These are phyloP conservation scores for Coelopa frigida DNA, from an alignment of 1,140 invertebrate species.

Conservation along the genomic window DNA sequence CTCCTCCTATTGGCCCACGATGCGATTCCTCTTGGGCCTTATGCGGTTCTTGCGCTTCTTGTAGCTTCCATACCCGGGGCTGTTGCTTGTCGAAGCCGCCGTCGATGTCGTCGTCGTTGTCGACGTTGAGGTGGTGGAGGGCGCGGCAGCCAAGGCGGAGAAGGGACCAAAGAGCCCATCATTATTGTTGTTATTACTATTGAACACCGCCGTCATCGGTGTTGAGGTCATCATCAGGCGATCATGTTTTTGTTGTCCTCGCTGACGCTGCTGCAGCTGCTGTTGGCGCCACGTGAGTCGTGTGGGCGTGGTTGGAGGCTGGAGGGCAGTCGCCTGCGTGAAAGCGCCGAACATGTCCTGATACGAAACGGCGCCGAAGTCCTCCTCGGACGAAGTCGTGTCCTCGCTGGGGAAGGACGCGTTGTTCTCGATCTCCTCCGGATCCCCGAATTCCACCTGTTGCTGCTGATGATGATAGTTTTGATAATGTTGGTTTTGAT, in stretches of 20 bases:
- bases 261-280: conserved; percentile 3
- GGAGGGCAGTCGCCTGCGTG: neutral
- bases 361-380: too few relatives aligned
- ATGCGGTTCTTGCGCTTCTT: conserved; percentile 13
- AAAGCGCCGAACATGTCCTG: too few relatives aligned
- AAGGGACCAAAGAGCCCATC: too few relatives aligned
- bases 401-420: neutral
- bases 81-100: conserved; percentile 3
- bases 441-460: neutral
- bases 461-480: neutral
- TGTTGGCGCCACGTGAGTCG: neutral
- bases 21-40: conserved; percentile 9
- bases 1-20: conserved; percentile 1
- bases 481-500: neutral
- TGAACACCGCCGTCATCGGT: too few relatives aligned
- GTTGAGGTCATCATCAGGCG: neutral
- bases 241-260: neutral
- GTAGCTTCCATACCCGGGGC: neutral
- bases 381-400: neutral
- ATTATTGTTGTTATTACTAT: too few relatives aligned
- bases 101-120: neutral
- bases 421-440: too few relatives aligned
- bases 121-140: conserved; percentile 5
- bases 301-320: neutral
- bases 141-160: too few relatives aligned